Base-by-base conservation (phyloP, 2,888 invertebrate genomes). In the Pristionchus entomophagus region DNA sequence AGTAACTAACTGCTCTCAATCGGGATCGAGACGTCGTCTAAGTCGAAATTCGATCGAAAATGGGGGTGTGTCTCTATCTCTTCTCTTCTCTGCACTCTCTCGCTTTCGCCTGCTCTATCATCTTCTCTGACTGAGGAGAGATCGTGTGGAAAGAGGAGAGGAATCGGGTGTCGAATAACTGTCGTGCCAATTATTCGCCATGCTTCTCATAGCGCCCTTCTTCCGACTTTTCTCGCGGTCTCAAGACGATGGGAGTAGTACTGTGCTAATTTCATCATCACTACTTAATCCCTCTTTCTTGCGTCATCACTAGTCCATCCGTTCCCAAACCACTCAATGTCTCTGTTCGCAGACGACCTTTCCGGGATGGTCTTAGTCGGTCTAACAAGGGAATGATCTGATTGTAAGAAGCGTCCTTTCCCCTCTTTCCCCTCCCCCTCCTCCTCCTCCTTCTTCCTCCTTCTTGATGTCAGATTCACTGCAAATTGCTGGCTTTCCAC, bases 151-250 rank as follows among this genome's bases (percentile, higher is more conserved):
- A 65, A 32, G 14, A 65, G 35, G 65, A 65, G 65, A 35, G 65
- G 35, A 65, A 35, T 35, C 35, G 35, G 35, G 65, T 38, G 65
- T 65, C 65, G 65, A 65, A 65, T 65, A 35, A 65, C 65, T 5
- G 32, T 65, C 65, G 59, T 59, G 35, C 65, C 65, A 65, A 65
- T 65, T 65, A 65, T 65, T 35, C 45, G 6, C 35, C 65, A 65
- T 65, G 32, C 65, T 38, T 29, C 35, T 26, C 5, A 12, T 62
- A 26, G 17, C 62, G 32, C 62, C 14, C 65, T 65, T n/a, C 65
- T 65, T 65, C 65, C 22, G 6, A 65, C 65, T 65, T 65, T 65
- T 35, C 35, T 35, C 3, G 19, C 62, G 12, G 1, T 8, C 22
- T 59, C 22, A 26, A 29, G 65, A 12, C 19, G n/a, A n/a, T n/a